Evolutionary conservation across 2,113 vertebrate genomes (phyloP), one percentile per base, ranked within the genome.

Genomic region (Tylochromis polylepis): DNA sequence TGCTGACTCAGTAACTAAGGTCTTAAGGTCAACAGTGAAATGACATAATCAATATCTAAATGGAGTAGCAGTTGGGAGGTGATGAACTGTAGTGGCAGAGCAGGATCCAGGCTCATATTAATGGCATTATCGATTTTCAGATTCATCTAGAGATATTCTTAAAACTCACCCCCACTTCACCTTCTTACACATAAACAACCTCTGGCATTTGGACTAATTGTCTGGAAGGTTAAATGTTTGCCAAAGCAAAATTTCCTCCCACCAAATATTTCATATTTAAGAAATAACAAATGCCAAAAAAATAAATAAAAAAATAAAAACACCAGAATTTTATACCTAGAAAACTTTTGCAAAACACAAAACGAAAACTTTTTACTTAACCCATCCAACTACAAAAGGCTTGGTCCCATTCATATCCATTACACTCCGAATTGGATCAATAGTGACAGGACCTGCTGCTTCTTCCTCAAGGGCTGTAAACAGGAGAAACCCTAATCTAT

Each of bases 381-480:
- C 78, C 18, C 4, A 22, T 80, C 57, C 15, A n/a, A 20, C 49
- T 62, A 22, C 83, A 49, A 43, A 56, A 20, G 75, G 77, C 79
- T 51, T 16, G 65, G 87, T 91, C 86, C 89, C 92, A 91, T 94
- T 91, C 85, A 90, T 91, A 95, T 92, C 94, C 85, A 91, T 94
- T 94, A 91, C 82, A 36, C 72, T 79, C 80, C 79, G 57, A 88
- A 81, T 11, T 29, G 88, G 91, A 94, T 95, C 94, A 78, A 94
- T 95, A 90, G 75, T 84, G 86, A 87, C 91, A 90, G 91, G 91
- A 90, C 89, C 85, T 91, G 91, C 81, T 85, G 85, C 81, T 92
- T 92, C 94, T 95, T 88, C 81, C 87, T 95, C 94, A 90, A 43
- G 55, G 57, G 60, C 55, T 93, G 93, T 93, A 93, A 89, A 75